phyloP scores from a whole-genome alignment of 2,888 invertebrate genomes.

The Spisula subtruncata region DNA sequence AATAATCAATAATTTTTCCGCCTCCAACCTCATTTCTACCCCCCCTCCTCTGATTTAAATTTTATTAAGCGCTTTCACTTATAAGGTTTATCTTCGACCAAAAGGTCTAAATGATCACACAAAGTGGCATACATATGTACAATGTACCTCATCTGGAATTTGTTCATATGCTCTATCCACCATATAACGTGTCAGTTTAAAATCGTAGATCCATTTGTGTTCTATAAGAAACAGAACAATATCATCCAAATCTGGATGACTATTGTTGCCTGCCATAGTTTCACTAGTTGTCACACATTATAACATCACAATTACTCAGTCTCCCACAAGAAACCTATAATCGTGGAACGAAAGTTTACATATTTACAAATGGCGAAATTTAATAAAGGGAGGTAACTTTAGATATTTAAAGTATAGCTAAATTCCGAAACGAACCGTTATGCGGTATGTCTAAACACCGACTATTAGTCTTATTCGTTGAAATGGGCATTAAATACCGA shows the following conservation, averaged over 20 bases:
- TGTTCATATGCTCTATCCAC: slow-evolving; percentile 74
- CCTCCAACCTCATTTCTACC: too few species aligned
- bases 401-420: neutral
- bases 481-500: too few species aligned
- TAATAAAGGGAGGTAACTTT: neutral
- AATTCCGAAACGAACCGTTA: neutral
- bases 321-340: neutral
- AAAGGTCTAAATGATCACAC: too few species aligned
- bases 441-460: too few species aligned
- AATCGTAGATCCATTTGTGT: slow-evolving; percentile 82
- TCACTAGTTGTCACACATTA: neutral
- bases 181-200: slow-evolving; percentile 83
- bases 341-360: neutral
- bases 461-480: too few species aligned
- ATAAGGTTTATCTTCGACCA: too few species aligned
- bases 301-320: neutral
- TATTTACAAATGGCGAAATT: neutral
- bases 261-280: neutral
- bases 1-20: too few species aligned
- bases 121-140: too few species aligned
- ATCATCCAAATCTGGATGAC: slow-evolving; percentile 36
- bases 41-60: too few species aligned
- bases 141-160: slow-evolving; percentile 80
- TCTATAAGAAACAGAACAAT: slow-evolving; percentile 69
- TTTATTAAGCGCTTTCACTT: too few species aligned